A percentile compares a stretch with the other conserved stretches of the same genome.
These are phyloP conservation scores for Ruditapes philippinarum DNA, from an alignment of 1,140 invertebrate species.

Conservation along the genomic window DNA sequence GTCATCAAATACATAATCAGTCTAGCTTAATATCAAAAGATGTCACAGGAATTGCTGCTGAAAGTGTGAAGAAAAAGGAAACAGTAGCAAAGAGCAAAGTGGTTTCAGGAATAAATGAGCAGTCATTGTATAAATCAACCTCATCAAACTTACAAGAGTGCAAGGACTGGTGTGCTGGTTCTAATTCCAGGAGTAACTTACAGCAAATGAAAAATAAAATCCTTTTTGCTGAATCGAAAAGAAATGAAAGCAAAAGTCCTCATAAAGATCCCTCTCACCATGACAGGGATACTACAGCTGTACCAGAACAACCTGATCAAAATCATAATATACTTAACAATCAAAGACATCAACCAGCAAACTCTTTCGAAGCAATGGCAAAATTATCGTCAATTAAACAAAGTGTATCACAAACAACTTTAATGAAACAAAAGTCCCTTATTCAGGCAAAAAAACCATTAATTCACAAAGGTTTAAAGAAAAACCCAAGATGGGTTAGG, in stretches of 20 bases:
- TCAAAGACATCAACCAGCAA: neutral
- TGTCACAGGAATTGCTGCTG: neutral
- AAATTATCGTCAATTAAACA: neutral
- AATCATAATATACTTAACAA: neutral
- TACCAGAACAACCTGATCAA: neutral
- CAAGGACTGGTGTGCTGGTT: neutral
- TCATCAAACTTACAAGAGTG: conserved; percentile 3
- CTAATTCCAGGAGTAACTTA: neutral
- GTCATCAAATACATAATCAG: neutral
- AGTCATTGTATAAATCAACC: neutral
- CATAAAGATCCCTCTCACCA: neutral
- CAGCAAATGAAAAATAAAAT: neutral
- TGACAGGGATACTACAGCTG: neutral
- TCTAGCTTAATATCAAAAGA: neutral
- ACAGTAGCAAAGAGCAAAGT: neutral
- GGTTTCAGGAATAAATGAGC: neutral
- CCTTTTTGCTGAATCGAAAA: neutral
- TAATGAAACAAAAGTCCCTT: neutral
- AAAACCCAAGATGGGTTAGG: neutral
- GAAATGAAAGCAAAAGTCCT: neutral
- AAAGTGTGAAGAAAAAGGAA: neutral
- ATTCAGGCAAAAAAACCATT: neutral
- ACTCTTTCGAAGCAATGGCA: neutral
- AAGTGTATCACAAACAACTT: neutral
- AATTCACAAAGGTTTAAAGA: neutral